Base-by-base conservation (phyloP, 2,888 invertebrate species). In the Eudemis profundana region DNA sequence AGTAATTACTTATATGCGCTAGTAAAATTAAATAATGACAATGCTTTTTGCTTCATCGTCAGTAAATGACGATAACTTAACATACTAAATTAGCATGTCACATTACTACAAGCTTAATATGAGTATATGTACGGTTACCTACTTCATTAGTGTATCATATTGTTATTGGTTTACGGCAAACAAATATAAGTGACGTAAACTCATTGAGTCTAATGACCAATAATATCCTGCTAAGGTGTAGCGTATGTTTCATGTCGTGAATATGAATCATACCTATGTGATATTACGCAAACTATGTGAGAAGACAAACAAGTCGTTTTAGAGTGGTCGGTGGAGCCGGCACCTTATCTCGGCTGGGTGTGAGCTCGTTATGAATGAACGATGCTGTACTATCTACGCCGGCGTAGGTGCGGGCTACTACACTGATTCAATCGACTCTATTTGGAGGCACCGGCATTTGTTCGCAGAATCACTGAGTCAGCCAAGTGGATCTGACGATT, bases 321-420 rank as follows among this genome's bases (percentile, higher is more conserved):
- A 65, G 72, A 69, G 69, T 62, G 59, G 65, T 78, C 74, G 73
- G 73, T 71, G 78, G 77, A 75, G 69, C 67, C 73, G 74, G 57
- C 75, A 71, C 71, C 74, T 78, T 80, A 85, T 84, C 82, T 84
- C 70, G 78, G 84, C 70, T 68, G 84, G 79, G 68, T 85, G 77
- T 74, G 66, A 70, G 69, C 68, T 71, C 70, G 78, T 87, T 84
- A 85, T 91, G 90, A 91, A 91, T 90, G 91, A 84, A 85, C 71
- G 68, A 63, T 66, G 72, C 76, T 72, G 72, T 81, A 82, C 74
- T 76, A 78, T 74, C 76, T 74, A 69, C 72, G 71, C 73, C 71
- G 74, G 74, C 77, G 72, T 74, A 66, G 71, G 65, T 60, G 65
- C 27, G 73, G 72, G 74, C 77, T 74, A 76, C 73, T 74, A 69